Evolutionary conservation across 2,888 invertebrate genomes (phyloP), one percentile per base, ranked within the genome.

Genomic region (Lasioglossum villosulum): DNA sequence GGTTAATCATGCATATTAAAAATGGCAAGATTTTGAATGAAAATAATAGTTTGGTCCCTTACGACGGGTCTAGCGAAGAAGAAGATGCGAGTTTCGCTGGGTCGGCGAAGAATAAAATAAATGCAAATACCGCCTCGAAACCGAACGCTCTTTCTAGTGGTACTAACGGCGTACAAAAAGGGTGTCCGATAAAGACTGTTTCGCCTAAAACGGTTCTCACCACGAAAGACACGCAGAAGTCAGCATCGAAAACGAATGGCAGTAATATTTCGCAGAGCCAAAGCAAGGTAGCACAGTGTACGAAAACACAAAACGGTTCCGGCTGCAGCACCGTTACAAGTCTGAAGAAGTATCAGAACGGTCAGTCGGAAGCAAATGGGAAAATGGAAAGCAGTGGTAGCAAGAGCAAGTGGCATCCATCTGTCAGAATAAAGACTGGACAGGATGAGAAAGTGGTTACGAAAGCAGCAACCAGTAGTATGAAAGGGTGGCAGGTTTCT

Each of bases 11-110:
- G 87, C 93, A 93, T 48, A 92, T 92, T 71, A 95, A 94, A 78
- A 94, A 94, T 86, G 93, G 93, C 0, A 94, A 94, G 78, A 86
- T 91, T 6, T 82, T 90, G 6, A 94, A 92, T 74, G 92, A 93
- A 8, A 94, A 90, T 73, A 94, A 91, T 72, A 94, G 95, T 86
- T 90, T 95, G 52, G 95, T 95, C 16, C 95, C 95, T 5, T 95
- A 95, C 30, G 95, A 95, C 10, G 94, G 94, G 19, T 95, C 95
- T 0, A 95, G 95, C 56, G 95, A 95, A 52, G 95, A 95, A 42
- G 95, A 94, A 16, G 94, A 94, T 4, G 27, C 34, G 45, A 86
- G 16, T 72, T 37, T 77, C 2, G 37, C 73, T 5, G 80, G 48
- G 37, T 34, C 79, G 10, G 34, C 75, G 37, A 86, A 80, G 30